Conservation (phyloP, 1,140 invertebrate genomes). For the Odontomachus brunneus region DNA sequence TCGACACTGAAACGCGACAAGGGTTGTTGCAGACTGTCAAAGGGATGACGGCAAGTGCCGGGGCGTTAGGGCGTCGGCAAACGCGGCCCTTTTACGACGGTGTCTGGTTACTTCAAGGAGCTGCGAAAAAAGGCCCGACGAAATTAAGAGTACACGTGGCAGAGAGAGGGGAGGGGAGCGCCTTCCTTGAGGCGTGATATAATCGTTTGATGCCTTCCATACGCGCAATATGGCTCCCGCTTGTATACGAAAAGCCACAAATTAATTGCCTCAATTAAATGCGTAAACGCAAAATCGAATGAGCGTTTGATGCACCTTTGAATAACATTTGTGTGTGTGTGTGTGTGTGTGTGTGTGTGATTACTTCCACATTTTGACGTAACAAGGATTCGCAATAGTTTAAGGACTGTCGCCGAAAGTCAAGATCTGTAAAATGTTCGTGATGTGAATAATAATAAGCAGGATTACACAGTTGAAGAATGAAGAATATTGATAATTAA, state of each 20-base stretch:
- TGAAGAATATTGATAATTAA: not conserved
- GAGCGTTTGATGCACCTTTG: conserved; percentile 32
- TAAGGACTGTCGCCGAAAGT: not conserved
- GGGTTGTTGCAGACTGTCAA: conserved; percentile 68
- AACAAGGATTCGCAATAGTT: conserved; percentile 39
- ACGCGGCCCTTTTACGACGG: conserved; percentile 64
- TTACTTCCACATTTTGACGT: conserved; percentile 40
- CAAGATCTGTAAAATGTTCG: not conserved
- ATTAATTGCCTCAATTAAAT: conserved; percentile 51
- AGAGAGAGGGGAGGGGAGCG: not conserved
- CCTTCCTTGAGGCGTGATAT: conserved; percentile 21
- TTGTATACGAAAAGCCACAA: not conserved
- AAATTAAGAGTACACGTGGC: conserved; percentile 58
- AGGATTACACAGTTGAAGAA: not conserved
- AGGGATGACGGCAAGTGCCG: conserved; percentile 50
- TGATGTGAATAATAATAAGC: not conserved
- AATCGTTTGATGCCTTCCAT: conserved; percentile 56
- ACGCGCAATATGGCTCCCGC: not conserved
- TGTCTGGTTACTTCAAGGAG: conserved; percentile 50
- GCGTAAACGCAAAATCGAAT: conserved; percentile 47
- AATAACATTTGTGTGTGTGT: too few relatives aligned
- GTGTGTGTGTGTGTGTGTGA: too few relatives aligned
- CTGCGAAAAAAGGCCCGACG: conserved; percentile 36
- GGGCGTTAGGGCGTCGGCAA: conserved; percentile 50
- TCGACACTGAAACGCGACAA: conserved; percentile 70